Evolutionary conservation across 1,140 invertebrate genomes (phyloP).

Genomic region (Eriosoma lanigerum): DNA sequence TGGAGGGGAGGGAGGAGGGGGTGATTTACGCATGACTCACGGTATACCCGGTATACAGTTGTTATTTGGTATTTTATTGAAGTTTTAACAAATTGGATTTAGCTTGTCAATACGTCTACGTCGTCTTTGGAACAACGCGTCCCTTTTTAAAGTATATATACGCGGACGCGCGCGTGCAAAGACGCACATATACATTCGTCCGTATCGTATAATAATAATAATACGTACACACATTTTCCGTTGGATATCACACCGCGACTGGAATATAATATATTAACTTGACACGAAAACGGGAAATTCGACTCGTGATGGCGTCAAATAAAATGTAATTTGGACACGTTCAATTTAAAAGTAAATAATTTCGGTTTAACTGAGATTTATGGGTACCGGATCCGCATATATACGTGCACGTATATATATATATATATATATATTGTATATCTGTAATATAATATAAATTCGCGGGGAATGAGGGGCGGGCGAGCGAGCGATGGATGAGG

Average conservation of each 20-base stretch:
- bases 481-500: too few relatives aligned
- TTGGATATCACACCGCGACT: background rate
- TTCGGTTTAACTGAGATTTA: conserved; percentile 52
- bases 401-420: background rate
- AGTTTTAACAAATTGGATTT: conserved; percentile 51
- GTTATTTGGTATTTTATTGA: conserved; percentile 6
- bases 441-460: too few relatives aligned
- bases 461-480: too few relatives aligned
- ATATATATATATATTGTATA: conserved; percentile 2
- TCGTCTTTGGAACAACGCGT: conserved; percentile 8
- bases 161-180: background rate
- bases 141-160: conserved; percentile 2
- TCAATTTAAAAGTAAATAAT: conserved; percentile 52
- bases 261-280: conserved; percentile 51
- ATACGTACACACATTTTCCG: background rate
- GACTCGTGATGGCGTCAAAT: conserved; percentile 47
- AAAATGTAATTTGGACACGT: conserved; percentile 50
- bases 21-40: conserved; percentile 49
- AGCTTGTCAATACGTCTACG: conserved; percentile 47
- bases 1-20: too few relatives aligned
- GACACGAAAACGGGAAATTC: conserved; percentile 47
- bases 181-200: too few relatives aligned
- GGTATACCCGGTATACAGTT: background rate
- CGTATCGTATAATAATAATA: background rate
- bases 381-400: background rate